Conservation (phyloP, 2,888 invertebrate species). For the Brenthis hecate region DNA sequence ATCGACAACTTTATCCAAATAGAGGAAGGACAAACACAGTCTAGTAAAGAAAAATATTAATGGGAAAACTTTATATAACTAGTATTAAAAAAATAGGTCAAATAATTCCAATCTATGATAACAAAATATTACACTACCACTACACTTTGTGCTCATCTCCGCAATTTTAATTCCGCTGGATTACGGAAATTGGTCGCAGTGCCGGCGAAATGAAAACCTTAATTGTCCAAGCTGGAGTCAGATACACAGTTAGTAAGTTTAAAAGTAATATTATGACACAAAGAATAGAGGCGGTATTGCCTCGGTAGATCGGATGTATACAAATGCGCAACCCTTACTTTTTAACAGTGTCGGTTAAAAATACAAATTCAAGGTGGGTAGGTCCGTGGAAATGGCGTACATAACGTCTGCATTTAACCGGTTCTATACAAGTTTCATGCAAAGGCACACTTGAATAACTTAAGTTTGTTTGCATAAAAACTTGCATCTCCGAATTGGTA, state of each 20-base stretch:
- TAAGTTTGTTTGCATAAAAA: conserved; percentile 79
- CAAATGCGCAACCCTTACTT: conserved; percentile 39
- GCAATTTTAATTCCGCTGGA: conserved; percentile 44
- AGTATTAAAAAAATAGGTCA: background rate
- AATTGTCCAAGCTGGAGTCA: conserved; percentile 43
- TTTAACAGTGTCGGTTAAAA: conserved; percentile 44
- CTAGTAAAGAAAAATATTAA: conserved; percentile 7
- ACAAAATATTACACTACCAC: conserved; percentile 14
- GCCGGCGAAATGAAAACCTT: conserved; percentile 47
- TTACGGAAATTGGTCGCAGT: conserved; percentile 46
- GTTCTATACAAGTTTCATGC: conserved; percentile 72
- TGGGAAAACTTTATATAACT: background rate
- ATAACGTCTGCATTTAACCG: conserved; percentile 66
- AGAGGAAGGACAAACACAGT: background rate
- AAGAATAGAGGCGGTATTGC: conserved; percentile 26
- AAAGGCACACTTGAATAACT: conserved; percentile 77
- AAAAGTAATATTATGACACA: conserved; percentile 26
- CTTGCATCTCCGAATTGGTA: conserved; percentile 73
- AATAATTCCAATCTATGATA: conserved; percentile 1
- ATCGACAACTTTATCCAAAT: conserved; percentile 25
- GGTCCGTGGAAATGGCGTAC: conserved; percentile 34
- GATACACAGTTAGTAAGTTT: conserved; percentile 18
- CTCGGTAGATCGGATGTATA: conserved; percentile 14
- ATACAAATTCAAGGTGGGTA: conserved; percentile 45
- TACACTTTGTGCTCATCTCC: conserved; percentile 39